phyloP scores from a whole-genome alignment of 2,888 invertebrate species.

The Idaea biselata region DNA sequence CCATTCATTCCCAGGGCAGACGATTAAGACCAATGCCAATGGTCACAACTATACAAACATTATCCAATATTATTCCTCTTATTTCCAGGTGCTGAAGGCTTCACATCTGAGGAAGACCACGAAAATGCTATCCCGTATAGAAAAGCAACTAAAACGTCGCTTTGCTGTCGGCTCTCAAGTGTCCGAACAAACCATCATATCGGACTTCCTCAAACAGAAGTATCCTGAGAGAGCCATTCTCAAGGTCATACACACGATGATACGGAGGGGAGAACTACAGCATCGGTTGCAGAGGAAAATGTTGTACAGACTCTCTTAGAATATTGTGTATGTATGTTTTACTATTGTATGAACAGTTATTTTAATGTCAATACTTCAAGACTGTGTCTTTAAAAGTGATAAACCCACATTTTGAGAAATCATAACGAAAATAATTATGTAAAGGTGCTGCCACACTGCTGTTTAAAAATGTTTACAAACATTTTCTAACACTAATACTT shows the following conservation, averaged over 20 bases:
- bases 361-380: too few species aligned
- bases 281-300: conserved; percentile 98
- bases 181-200: conserved; percentile 95
- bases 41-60: not conserved
- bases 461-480: too few species aligned
- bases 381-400: too few species aligned
- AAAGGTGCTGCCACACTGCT: too few species aligned
- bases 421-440: too few species aligned
- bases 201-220: conserved; percentile 91
- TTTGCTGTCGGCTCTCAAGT: conserved; percentile 98
- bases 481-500: too few species aligned
- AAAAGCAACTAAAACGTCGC: conserved; percentile 95
- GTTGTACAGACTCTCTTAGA: conserved; percentile 93
- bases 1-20: too few species aligned
- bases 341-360: not conserved
- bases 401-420: too few species aligned
- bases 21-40: not conserved
- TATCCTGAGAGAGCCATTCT: conserved; percentile 92
- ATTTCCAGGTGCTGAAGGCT: conserved; percentile 94
- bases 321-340: not conserved
- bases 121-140: conserved; percentile 93
- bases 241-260: conserved; percentile 97
- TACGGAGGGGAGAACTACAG: conserved; percentile 96
- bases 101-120: conserved; percentile 96
- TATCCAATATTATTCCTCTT: conserved; percentile 2